Evolutionary conservation across 2,888 invertebrate genomes (phyloP).

Genomic region (Lithophane semibrunnea): DNA sequence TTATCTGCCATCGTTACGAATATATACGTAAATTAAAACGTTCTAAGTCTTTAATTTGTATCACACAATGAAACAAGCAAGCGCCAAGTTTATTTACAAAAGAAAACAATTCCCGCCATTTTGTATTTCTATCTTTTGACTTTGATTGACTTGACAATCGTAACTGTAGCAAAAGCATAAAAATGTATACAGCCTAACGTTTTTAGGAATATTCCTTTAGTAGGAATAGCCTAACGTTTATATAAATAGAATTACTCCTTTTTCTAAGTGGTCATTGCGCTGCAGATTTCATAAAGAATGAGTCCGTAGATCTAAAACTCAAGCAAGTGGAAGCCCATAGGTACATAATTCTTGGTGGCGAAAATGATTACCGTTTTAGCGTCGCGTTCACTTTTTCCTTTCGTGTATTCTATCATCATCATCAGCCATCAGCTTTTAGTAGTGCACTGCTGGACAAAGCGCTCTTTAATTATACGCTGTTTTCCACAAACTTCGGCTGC

Average conservation of each 20-base stretch:
- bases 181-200: background rate
- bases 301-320: background rate
- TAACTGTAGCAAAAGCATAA: background rate
- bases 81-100: conserved; percentile 13
- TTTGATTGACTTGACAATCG: background rate
- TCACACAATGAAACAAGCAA: background rate
- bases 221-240: too few species aligned
- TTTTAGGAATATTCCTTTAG: background rate
- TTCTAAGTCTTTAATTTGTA: background rate
- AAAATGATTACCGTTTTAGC: background rate
- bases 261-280: background rate
- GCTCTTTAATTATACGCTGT: too few species aligned
- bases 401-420: background rate
- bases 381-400: background rate
- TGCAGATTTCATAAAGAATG: background rate
- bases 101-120: conserved; percentile 56
- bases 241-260: background rate
- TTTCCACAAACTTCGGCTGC: too few species aligned
- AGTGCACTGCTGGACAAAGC: too few species aligned
- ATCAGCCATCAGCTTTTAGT: too few species aligned
- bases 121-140: conserved; percentile 34
- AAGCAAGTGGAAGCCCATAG: background rate
- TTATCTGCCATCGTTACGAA: conserved; percentile 70
- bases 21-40: background rate
- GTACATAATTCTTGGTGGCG: background rate